phyloP scores from a whole-genome alignment of 2,888 invertebrate species.

The Clitarchus hookeri region DNA sequence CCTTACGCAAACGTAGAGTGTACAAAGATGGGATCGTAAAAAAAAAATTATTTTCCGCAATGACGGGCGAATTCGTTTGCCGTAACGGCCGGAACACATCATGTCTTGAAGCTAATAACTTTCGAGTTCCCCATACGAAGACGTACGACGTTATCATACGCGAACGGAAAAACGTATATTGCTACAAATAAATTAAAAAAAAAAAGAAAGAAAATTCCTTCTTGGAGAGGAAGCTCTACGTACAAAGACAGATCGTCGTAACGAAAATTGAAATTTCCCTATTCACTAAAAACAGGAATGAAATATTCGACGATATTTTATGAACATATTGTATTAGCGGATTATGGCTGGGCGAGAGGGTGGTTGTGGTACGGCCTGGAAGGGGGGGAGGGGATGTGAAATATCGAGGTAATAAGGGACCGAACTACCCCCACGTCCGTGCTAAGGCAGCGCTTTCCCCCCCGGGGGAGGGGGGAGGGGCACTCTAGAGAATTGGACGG shows the following conservation, averaged over 20 bases:
- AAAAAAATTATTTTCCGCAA: no score
- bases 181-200: neutral
- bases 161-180: neutral
- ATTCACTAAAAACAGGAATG: neutral
- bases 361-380: neutral
- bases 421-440: neutral
- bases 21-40: no score
- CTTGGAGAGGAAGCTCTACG: neutral
- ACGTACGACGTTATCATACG: neutral
- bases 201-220: neutral
- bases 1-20: no score
- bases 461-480: neutral
- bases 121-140: neutral
- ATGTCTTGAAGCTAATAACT: neutral
- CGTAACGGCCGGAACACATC: neutral
- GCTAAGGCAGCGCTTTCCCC: neutral
- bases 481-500: conserved; percentile 9
- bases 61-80: no score
- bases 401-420: conserved; percentile 10
- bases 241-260: neutral
- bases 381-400: neutral
- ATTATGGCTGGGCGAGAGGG: neutral
- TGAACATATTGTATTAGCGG: conserved; percentile 10
- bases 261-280: neutral
- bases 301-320: neutral